A percentile compares a stretch with the other conserved stretches of the same genome.
Evolutionary conservation across 2,113 vertebrate species (phyloP).

Genomic region (Peromyscus californicus): DNA sequence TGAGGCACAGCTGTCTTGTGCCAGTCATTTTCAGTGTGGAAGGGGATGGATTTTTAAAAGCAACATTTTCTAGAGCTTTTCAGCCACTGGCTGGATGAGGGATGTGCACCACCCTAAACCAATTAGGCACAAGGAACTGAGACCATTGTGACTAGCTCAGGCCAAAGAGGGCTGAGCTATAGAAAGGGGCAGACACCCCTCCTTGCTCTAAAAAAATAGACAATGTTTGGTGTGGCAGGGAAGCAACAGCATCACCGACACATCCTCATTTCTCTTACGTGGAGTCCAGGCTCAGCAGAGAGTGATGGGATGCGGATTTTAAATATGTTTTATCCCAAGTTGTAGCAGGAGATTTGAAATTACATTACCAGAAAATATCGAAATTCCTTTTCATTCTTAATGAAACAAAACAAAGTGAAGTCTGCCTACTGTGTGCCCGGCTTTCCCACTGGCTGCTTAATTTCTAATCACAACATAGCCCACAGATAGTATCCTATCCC

Average conservation of each 20-base stretch:
- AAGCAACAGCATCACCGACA: neutral
- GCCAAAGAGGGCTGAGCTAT: neutral
- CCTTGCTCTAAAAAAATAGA: neutral
- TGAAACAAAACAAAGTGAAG: neutral
- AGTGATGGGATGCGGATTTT: neutral
- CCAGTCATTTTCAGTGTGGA: neutral
- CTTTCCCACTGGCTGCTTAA: neutral
- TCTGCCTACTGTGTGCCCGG: neutral
- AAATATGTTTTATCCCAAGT: neutral
- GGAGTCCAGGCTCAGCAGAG: neutral
- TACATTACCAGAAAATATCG: constrained; percentile 17
- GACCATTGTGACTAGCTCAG: neutral
- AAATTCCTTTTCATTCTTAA: constrained; percentile 44
- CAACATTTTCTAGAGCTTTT: constrained; percentile 25
- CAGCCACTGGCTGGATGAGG: neutral
- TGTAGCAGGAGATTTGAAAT: constrained; percentile 45
- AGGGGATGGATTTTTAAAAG: neutral
- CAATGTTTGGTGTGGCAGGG: neutral
- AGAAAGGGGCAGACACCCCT: neutral
- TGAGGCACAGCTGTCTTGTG: too few relatives aligned
- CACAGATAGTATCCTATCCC: neutral
- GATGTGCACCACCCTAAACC: neutral
- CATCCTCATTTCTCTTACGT: neutral
- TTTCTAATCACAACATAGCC: neutral
- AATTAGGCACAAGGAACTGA: neutral